These are phyloP conservation scores for Hiodon alosoides DNA, from an alignment of 2,113 vertebrate species.

Conservation along the genomic window DNA sequence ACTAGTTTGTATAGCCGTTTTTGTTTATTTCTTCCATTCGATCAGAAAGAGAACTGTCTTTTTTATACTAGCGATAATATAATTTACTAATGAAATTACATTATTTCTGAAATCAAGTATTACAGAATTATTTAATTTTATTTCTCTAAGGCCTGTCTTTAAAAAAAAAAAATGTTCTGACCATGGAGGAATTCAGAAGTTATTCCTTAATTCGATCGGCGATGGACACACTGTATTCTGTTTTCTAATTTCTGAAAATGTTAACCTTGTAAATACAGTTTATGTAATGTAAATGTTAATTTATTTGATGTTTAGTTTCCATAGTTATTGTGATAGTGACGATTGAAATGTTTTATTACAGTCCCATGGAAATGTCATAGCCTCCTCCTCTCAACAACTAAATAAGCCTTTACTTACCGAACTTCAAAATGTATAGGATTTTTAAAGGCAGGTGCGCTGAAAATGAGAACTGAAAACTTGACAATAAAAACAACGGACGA, in stretches of 20 bases:
- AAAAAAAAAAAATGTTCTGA: conserved; percentile 11
- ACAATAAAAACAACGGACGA: not conserved
- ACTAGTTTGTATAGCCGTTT: not conserved
- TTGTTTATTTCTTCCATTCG: not conserved
- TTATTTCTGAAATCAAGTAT: conserved; percentile 2
- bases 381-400: no score
- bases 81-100: conserved; percentile 1
- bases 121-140: not conserved
- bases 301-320: not conserved
- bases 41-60: not conserved
- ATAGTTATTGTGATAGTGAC: not conserved
- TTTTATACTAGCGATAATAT: not conserved
- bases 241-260: no score
- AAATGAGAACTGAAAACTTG: not conserved
- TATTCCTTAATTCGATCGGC: conserved; percentile 2
- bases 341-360: not conserved
- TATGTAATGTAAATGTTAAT: no score
- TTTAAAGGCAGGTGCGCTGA: not conserved
- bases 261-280: no score
- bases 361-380: no score
- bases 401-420: no score
- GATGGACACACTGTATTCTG: not conserved
- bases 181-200: conserved; percentile 14
- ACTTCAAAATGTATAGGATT: no score
- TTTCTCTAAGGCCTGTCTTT: not conserved